Percentiles rank a stretch among this genome's conserved stretches.
Conservation (phyloP, 2,888 invertebrate genomes). For the Amaurobius ferox region DNA sequence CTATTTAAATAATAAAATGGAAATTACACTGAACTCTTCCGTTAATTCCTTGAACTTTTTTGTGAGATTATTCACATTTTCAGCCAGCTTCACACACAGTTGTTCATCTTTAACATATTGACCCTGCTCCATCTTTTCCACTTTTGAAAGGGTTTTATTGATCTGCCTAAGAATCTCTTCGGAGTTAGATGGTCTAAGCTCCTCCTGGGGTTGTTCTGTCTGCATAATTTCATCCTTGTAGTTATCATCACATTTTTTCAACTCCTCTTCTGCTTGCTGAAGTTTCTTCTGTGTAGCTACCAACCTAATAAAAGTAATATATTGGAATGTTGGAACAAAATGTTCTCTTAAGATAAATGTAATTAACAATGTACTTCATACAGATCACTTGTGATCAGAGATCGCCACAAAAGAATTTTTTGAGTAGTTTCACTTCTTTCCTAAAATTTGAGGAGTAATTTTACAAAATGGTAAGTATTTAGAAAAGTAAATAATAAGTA, state of each 20-base stretch:
- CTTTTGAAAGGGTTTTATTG: constrained; percentile 45
- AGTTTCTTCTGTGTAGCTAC: neutral
- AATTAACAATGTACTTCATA: no score
- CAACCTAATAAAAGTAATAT: no score
- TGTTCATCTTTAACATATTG: constrained; percentile 44
- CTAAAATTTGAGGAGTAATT: no score
- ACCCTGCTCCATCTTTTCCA: constrained; percentile 39
- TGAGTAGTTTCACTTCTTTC: no score
- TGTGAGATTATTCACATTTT: constrained; percentile 32
- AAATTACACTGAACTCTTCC: constrained; percentile 43
- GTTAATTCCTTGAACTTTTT: constrained; percentile 36
- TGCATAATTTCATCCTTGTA: neutral
- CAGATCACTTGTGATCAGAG: no score
- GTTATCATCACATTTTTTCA: neutral
- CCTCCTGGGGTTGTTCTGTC: neutral
- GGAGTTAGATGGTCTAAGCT: neutral
- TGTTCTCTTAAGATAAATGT: no score
- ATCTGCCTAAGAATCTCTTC: constrained; percentile 35
- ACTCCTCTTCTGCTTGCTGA: neutral
- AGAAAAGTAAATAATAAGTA: no score
- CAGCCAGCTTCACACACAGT: constrained; percentile 30
- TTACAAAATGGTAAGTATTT: no score
- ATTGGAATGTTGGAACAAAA: no score
- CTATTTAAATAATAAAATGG: neutral
- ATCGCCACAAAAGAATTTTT: no score